A percentile compares a stretch with the other conserved stretches of the same genome.
These are phyloP conservation scores for Elephas maximus DNA, from an alignment of 2,113 vertebrate species.

Conservation along the genomic window DNA sequence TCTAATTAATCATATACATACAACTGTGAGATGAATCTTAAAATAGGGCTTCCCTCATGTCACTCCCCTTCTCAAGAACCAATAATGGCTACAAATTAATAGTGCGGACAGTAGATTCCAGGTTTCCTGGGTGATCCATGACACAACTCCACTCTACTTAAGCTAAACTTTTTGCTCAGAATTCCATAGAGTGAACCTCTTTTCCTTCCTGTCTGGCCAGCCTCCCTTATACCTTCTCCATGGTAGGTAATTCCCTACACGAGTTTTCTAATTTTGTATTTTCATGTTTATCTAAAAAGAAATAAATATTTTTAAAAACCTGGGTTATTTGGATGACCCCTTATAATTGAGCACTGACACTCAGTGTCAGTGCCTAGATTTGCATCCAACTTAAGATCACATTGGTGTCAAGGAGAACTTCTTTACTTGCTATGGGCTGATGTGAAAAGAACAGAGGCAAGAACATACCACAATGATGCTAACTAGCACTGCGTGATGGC, in stretches of 20 bases:
- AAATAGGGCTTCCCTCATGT: neutral
- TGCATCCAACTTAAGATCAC: neutral
- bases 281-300: neutral
- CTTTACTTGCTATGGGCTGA: neutral
- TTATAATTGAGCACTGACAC: neutral
- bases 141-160: neutral
- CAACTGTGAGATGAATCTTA: neutral
- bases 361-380: neutral
- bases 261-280: neutral
- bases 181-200: too few relatives aligned
- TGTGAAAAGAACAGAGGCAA: neutral
- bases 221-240: neutral
- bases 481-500: rapidly evolving
- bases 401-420: neutral
- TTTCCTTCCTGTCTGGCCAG: neutral
- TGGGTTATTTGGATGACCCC: neutral
- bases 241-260: neutral
- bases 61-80: neutral
- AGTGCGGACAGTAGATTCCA: neutral
- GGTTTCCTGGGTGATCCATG: neutral
- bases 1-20: neutral
- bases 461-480: too few relatives aligned
- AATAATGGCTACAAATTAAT: neutral
- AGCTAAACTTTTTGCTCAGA: neutral
- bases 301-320: neutral